phyloP scores from a whole-genome alignment of 2,797 vertebrate species.

The Prunella strophiata region DNA sequence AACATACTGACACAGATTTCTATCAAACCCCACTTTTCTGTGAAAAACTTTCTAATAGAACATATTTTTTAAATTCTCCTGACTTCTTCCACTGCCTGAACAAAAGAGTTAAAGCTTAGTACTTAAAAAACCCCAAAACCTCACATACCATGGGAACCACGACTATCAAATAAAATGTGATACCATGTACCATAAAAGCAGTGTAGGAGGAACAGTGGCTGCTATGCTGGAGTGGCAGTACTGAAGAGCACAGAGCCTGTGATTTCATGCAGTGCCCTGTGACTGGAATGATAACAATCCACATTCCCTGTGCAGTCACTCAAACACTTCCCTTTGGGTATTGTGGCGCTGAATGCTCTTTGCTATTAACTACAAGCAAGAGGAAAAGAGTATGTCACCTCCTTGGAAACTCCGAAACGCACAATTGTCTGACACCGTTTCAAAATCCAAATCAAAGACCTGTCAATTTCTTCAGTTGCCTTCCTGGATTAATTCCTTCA shows the following conservation, averaged over 20 bases:
- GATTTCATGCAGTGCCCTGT: constrained; percentile 42
- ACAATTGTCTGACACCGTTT: neutral
- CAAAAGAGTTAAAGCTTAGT: neutral
- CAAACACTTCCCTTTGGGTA: constrained; percentile 51
- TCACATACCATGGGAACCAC: neutral
- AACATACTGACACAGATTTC: neutral
- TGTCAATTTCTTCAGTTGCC: neutral
- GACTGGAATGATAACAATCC: constrained; percentile 61
- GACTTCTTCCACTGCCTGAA: neutral
- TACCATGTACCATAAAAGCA: neutral
- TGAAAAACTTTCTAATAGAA: neutral
- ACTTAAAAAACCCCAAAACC: neutral
- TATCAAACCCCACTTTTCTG: neutral
- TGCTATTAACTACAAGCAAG: constrained; percentile 40
- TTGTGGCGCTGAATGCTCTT: neutral
- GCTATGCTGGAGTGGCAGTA: neutral
- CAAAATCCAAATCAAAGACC: constrained; percentile 33
- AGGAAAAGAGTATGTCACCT: constrained; percentile 5
- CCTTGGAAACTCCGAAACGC: accelerated
- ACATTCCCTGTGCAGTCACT: constrained; percentile 44
- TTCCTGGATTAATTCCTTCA: constrained; percentile 14
- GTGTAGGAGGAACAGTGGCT: neutral
- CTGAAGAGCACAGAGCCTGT: constrained; percentile 7
- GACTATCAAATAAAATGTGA: neutral
- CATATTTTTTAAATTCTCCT: neutral